Conservation (phyloP, 1,140 invertebrate genomes). For the Goniozus legneri region DNA sequence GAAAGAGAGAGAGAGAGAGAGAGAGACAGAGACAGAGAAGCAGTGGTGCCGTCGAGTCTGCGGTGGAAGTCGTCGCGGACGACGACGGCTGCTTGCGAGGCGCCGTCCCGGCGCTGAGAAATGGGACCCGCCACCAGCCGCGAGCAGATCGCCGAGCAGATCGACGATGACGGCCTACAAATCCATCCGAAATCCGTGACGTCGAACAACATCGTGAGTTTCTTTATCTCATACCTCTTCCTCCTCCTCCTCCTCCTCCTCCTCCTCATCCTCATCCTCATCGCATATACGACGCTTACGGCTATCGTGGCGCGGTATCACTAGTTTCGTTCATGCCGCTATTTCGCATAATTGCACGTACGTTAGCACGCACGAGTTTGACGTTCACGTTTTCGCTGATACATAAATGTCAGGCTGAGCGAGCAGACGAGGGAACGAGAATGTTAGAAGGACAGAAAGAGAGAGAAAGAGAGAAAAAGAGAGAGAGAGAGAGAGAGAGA, state of each 20-base stretch:
- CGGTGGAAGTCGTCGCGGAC: too few relatives aligned
- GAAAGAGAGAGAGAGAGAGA: too few relatives aligned
- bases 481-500: background rate
- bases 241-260: background rate
- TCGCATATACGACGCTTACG: background rate
- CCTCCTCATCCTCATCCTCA: background rate
- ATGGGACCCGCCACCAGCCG: conserved; percentile 51
- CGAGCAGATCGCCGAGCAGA: conserved; percentile 46
- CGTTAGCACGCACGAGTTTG: too few relatives aligned
- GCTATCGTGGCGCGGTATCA: background rate
- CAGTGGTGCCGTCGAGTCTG: too few relatives aligned
- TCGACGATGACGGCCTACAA: conserved; percentile 47
- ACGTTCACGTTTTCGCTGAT: too few relatives aligned
- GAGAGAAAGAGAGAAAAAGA: background rate
- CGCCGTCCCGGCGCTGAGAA: conserved; percentile 30
- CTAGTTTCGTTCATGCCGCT: background rate
- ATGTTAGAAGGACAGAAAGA: background rate
- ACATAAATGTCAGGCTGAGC: too few relatives aligned
- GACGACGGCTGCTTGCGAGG: too few relatives aligned
- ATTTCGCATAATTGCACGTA: too few relatives aligned
- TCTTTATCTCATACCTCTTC: background rate
- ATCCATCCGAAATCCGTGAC: conserved; percentile 34
- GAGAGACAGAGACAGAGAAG: too few relatives aligned
- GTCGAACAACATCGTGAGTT: conserved; percentile 38
- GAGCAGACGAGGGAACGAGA: too few relatives aligned